Percentiles rank a stretch among this genome's conserved stretches.
phyloP scores from a whole-genome alignment of 1,140 invertebrate species.

The Vanessa tameamea region DNA sequence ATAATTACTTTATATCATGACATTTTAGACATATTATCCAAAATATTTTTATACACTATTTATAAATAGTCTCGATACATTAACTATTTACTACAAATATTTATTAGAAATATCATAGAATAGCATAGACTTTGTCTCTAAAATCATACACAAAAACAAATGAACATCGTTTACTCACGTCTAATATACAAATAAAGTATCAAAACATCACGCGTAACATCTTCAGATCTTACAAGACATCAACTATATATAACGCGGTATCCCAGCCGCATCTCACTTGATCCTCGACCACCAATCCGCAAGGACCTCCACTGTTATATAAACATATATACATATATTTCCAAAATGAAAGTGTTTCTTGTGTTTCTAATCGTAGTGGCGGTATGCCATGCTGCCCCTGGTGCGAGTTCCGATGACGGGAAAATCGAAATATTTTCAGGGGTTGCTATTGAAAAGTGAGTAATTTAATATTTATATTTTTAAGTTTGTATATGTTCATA shows the following conservation, averaged over 20 bases:
- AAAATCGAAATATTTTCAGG: constrained; percentile 68
- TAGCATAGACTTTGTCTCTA: background rate
- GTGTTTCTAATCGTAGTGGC: constrained; percentile 54
- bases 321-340: constrained; percentile 22
- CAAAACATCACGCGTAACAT: constrained; percentile 43
- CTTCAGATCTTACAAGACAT: constrained; percentile 42
- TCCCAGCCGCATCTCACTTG: constrained; percentile 61
- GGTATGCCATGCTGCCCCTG: constrained; percentile 52
- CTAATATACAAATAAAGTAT: constrained; percentile 40
- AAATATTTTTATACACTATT: too few relatives aligned
- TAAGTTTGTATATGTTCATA: background rate
- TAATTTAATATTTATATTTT: constrained; percentile 23
- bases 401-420: constrained; percentile 49
- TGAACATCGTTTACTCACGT: background rate
- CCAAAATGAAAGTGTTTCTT: constrained; percentile 66
- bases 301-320: constrained; percentile 36
- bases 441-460: constrained; percentile 73
- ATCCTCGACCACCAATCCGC: constrained; percentile 47
- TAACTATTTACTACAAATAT: too few relatives aligned
- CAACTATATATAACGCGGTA: constrained; percentile 59
- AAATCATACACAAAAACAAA: background rate
- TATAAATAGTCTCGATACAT: too few relatives aligned
- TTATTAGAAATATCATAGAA: too few relatives aligned
- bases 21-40: too few relatives aligned
- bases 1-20: too few relatives aligned